Percentiles rank a stretch among this genome's conserved stretches.
Evolutionary conservation across 1,140 invertebrate genomes (phyloP).

Genomic region (Oedothorax gibbosus): DNA sequence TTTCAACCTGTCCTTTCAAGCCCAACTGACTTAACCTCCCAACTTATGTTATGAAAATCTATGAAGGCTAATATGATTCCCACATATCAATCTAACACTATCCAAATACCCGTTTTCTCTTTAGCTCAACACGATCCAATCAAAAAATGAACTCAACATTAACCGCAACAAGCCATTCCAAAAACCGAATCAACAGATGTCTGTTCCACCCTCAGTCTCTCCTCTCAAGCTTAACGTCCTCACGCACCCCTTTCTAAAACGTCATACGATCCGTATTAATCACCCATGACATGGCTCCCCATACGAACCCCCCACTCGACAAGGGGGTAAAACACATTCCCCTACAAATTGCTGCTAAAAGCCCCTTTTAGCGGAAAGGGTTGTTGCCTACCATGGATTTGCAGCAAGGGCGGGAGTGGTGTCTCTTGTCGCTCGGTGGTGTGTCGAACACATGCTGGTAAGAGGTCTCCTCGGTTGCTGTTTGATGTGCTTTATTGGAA

Average conservation of each 20-base stretch:
- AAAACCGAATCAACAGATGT: too few relatives aligned
- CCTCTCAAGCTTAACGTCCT: constrained; percentile 34
- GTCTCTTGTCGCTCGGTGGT: constrained; percentile 5
- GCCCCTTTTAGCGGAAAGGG: constrained; percentile 53
- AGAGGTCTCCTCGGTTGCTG: too few relatives aligned
- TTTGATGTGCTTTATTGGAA: too few relatives aligned
- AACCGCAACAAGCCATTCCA: too few relatives aligned
- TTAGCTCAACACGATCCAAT: too few relatives aligned
- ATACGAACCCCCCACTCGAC: neutral
- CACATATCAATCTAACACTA: too few relatives aligned
- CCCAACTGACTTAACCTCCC: too few relatives aligned
- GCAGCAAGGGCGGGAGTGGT: constrained; percentile 16
- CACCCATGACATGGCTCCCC: constrained; percentile 41
- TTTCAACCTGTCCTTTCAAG: too few relatives aligned
- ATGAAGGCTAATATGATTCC: too few relatives aligned
- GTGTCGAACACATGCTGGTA: neutral
- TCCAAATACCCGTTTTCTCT: too few relatives aligned
- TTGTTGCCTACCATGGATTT: neutral
- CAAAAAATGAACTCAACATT: too few relatives aligned
- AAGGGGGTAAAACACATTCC: constrained; percentile 1
- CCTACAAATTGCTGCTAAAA: constrained; percentile 57
- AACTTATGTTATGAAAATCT: too few relatives aligned
- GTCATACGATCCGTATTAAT: constrained; percentile 53
- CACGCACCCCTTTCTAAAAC: constrained; percentile 12
- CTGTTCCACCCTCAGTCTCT: neutral